A percentile compares a stretch with the other conserved stretches of the same genome.
These are phyloP conservation scores for Probosciger aterrimus DNA, from an alignment of 2,113 vertebrate species.

Conservation along the genomic window DNA sequence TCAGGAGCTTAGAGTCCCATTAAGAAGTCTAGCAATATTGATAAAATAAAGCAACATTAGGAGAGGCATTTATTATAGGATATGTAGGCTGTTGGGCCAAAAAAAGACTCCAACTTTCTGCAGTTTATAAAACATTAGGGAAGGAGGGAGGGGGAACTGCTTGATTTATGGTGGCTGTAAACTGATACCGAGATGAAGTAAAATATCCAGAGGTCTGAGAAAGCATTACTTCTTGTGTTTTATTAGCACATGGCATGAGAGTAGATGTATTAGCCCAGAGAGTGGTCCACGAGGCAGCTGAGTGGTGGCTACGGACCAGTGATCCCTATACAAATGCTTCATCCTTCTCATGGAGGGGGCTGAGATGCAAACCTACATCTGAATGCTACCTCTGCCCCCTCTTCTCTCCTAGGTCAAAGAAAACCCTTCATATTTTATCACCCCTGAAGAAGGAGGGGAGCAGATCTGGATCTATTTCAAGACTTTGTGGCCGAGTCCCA, in stretches of 20 bases:
- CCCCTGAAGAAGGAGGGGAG: accelerated
- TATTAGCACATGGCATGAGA: not conserved
- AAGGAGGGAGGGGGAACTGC: conserved; percentile 31
- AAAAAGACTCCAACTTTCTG: conserved; percentile 62
- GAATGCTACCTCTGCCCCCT: not conserved
- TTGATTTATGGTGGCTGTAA: conserved; percentile 71
- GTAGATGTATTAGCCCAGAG: not conserved
- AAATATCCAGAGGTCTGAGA: conserved; percentile 61
- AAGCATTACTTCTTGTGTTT: conserved; percentile 46
- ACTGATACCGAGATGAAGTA: conserved; percentile 63
- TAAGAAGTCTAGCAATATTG: conserved; percentile 68
- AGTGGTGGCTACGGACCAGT: accelerated
- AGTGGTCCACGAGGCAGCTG: not conserved
- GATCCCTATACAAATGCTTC: not conserved
- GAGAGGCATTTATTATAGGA: conserved; percentile 68
- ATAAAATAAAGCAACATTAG: conserved; percentile 68
- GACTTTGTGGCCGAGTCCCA: not conserved
- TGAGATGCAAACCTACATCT: not conserved
- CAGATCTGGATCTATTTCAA: not conserved
- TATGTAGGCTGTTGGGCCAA: conserved; percentile 51
- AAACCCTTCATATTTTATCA: accelerated
- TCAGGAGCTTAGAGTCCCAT: conserved; percentile 66
- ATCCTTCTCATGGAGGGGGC: accelerated
- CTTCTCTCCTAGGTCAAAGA: not conserved
- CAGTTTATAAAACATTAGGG: conserved; percentile 70